These are phyloP conservation scores for Brachionus paranguensis DNA, from an alignment of 1,140 invertebrate genomes.

Conservation along the genomic window DNA sequence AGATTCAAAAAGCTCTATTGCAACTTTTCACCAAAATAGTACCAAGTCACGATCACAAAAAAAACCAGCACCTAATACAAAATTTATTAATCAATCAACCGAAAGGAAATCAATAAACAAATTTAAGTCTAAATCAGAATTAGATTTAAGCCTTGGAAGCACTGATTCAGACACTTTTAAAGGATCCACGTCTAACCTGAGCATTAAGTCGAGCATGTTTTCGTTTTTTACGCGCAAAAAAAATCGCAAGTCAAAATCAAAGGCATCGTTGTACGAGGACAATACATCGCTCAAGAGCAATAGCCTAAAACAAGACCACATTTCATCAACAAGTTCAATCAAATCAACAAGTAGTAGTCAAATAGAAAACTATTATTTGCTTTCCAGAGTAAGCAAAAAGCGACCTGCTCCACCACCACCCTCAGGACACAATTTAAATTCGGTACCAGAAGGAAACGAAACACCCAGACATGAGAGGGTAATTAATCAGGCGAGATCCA, in stretches of 20 bases:
- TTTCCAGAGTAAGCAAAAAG: not conserved
- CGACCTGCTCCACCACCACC: not conserved
- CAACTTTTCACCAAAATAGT: conserved; percentile 14
- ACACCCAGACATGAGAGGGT: not conserved
- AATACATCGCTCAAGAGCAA: not conserved
- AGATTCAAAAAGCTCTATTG: conserved; percentile 19
- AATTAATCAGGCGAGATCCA: not conserved
- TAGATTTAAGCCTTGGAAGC: conserved; percentile 6
- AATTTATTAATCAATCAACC: not conserved
- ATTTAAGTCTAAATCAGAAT: conserved; percentile 19
- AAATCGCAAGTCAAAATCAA: conserved; percentile 8
- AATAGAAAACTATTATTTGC: not conserved
- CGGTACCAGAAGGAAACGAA: not conserved
- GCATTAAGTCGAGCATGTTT: conserved; percentile 15
- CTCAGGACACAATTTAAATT: not conserved
- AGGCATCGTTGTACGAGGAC: not conserved
- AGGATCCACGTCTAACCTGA: not conserved
- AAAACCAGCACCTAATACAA: conserved; percentile 11
- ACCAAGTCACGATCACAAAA: conserved; percentile 9
- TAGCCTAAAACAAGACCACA: not conserved
- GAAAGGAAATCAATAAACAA: conserved; percentile 4
- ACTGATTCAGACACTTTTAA: not conserved
- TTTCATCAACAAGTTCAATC: not conserved
- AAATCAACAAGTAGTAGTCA: not conserved
- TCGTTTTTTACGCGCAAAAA: conserved; percentile 23